phyloP scores from a whole-genome alignment of 2,797 vertebrate species.

The Sphenodon punctatus region DNA sequence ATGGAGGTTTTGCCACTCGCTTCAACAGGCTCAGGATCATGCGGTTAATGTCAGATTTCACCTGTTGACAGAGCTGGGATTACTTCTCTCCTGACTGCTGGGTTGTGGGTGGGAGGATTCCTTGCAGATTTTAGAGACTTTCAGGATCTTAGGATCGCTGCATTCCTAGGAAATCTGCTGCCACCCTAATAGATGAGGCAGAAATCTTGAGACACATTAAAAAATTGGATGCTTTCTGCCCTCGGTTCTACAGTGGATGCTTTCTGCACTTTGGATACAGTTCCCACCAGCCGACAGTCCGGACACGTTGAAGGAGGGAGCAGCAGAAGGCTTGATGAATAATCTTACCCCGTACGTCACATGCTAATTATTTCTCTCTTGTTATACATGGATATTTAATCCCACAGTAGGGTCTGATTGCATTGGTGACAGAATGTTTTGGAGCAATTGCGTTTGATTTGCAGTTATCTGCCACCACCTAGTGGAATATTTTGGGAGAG shows the following conservation, averaged over 20 bases:
- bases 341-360: no score
- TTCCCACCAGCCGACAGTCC: not conserved
- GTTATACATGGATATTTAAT: not conserved
- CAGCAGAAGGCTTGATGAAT: no score
- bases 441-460: not conserved
- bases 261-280: not conserved
- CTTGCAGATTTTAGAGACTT: no score
- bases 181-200: not conserved
- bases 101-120: no score
- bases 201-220: not conserved
- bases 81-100: no score
- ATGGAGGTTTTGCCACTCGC: no score
- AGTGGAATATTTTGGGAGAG: not conserved
- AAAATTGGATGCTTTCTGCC: not conserved
- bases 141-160: not conserved
- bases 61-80: no score
- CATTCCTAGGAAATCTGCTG: not conserved
- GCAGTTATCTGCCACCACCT: conserved; percentile 47
- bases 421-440: not conserved
- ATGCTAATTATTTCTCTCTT: no score
- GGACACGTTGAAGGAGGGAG: no score
- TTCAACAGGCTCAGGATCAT: not conserved
- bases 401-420: not conserved
- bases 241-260: not conserved
- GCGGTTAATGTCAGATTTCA: not conserved